These are phyloP conservation scores for Crypturellus undulatus DNA, from an alignment of 2,113 vertebrate genomes.

Conservation along the genomic window DNA sequence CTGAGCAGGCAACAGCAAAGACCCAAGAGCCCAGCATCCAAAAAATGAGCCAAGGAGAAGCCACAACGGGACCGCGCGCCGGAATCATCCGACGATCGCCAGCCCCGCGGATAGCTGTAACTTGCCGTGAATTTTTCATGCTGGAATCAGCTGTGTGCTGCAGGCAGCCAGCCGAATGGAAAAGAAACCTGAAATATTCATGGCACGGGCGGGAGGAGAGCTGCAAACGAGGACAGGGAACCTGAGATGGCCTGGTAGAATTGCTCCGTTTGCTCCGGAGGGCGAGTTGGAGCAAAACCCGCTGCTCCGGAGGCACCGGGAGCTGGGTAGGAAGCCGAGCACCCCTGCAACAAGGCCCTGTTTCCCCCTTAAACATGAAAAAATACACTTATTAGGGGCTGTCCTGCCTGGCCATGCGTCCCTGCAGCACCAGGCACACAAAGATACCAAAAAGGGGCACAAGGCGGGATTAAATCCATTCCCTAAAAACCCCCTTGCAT, in stretches of 20 bases:
- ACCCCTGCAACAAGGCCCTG: too few relatives aligned
- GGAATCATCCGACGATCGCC: neutral
- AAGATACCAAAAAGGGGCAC: neutral
- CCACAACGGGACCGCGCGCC: fast-evolving
- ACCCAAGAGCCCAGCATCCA: neutral
- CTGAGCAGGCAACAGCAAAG: neutral
- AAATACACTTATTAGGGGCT: neutral
- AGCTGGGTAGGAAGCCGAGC: neutral
- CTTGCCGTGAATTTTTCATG: slow-evolving; percentile 37
- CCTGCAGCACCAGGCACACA: neutral
- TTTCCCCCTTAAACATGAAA: neutral
- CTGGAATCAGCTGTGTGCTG: slow-evolving; percentile 13
- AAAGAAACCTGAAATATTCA: slow-evolving; percentile 68
- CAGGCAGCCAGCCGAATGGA: neutral
- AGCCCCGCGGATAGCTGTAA: neutral
- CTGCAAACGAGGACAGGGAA: slow-evolving; percentile 9
- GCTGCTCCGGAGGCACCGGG: neutral
- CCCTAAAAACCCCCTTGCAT: neutral
- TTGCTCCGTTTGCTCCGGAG: neutral
- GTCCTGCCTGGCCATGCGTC: fast-evolving
- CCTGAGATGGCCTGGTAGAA: neutral
- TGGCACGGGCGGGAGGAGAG: neutral
- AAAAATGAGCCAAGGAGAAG: neutral
- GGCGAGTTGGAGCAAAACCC: fast-evolving
- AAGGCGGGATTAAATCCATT: too few relatives aligned